phyloP scores from a whole-genome alignment of 2,113 vertebrate genomes.

The Monopterus albus region DNA sequence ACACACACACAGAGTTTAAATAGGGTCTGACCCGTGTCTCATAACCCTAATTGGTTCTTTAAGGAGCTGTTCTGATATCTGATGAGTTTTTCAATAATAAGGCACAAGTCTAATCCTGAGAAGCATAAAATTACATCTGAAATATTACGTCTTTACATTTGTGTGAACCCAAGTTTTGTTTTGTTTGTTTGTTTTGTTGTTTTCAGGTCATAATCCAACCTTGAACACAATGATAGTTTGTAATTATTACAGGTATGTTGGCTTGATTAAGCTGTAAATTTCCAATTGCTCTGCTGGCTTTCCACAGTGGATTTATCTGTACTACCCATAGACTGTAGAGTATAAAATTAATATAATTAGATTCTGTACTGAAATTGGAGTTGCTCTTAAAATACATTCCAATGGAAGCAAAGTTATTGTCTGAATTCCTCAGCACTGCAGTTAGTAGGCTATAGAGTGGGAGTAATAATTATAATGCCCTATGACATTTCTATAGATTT shows the following conservation, averaged over 20 bases:
- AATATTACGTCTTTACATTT: background rate
- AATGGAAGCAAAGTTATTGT: background rate
- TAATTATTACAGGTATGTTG: background rate
- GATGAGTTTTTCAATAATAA: slow-evolving; percentile 84
- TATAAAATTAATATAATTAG: too few relatives aligned
- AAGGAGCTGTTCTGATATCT: slow-evolving; percentile 77
- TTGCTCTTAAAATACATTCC: background rate
- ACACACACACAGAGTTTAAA: slow-evolving; percentile 21
- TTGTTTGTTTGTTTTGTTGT: too few relatives aligned
- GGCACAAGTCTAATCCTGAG: slow-evolving; percentile 77
- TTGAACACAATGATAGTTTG: background rate
- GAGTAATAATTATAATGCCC: background rate
- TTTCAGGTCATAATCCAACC: background rate
- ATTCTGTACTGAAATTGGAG: too few relatives aligned
- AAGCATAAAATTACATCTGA: too few relatives aligned
- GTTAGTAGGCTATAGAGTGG: background rate
- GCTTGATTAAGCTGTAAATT: background rate
- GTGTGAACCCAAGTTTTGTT: too few relatives aligned
- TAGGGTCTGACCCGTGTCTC: slow-evolving; percentile 70
- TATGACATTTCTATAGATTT: background rate
- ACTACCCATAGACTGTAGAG: too few relatives aligned
- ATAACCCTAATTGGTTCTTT: slow-evolving; percentile 71
- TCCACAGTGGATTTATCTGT: too few relatives aligned
- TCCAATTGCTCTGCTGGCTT: background rate
- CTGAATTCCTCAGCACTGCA: background rate